Evolutionary conservation across 2,113 vertebrate genomes (phyloP).

Genomic region (Saccopteryx leptura): DNA sequence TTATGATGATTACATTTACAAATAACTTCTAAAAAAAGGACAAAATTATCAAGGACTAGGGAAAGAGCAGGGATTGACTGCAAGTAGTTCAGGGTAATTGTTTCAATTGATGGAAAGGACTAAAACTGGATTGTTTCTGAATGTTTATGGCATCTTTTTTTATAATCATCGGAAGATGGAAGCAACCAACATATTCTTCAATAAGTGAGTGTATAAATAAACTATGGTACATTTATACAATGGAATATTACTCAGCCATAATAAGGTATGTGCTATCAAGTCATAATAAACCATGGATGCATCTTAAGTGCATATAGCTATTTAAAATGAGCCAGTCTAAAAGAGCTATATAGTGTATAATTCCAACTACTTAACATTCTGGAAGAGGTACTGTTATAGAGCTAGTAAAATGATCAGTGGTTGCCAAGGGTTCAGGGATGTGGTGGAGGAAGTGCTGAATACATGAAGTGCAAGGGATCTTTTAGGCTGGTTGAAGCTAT

Average conservation of each 20-base stretch:
- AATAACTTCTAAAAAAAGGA: slow-evolving; percentile 43
- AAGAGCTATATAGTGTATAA: neutral
- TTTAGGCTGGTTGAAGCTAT: neutral
- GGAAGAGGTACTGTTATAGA: neutral
- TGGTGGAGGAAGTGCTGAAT: neutral
- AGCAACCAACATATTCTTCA: neutral
- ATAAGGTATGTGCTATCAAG: neutral
- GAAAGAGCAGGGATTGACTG: neutral
- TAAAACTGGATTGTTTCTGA: neutral
- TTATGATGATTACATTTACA: neutral
- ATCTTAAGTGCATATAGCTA: neutral
- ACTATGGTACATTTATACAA: neutral
- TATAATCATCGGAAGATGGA: neutral
- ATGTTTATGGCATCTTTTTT: neutral
- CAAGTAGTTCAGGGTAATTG: neutral
- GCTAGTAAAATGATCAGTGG: neutral
- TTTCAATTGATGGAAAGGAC: neutral
- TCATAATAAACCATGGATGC: neutral
- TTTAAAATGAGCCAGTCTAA: neutral
- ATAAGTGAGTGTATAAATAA: neutral
- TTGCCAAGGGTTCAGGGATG: neutral
- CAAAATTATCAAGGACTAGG: neutral
- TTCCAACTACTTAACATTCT: neutral
- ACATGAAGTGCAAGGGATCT: neutral
- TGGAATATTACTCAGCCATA: neutral